Percentiles rank a stretch among this genome's conserved stretches.
phyloP scores from a whole-genome alignment of 1,140 invertebrate species.

The Metaphire vulgaris region DNA sequence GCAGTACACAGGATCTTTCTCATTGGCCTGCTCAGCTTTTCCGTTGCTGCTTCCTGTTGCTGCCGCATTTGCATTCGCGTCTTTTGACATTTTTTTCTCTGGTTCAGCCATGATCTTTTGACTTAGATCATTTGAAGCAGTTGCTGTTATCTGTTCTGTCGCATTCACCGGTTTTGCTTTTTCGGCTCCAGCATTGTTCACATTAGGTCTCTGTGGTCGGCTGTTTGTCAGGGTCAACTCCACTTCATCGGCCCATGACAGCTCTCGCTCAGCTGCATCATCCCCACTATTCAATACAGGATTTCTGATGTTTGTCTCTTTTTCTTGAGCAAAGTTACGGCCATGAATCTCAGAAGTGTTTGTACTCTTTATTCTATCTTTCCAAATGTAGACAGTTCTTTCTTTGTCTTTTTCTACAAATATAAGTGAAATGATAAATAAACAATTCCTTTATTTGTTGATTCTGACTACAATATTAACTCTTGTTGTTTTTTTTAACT shows the following conservation, averaged over 20 bases:
- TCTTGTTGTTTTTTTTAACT: background rate
- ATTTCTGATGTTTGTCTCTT: background rate
- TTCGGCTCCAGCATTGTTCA: background rate
- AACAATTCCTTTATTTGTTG: background rate
- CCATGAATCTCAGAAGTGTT: background rate
- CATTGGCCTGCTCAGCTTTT: too few species aligned
- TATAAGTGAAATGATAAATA: background rate
- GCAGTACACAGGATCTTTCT: background rate
- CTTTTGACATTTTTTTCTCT: background rate
- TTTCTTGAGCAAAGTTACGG: background rate
- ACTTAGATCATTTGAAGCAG: background rate
- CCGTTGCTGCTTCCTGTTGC: too few species aligned
- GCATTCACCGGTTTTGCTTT: background rate
- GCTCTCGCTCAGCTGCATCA: background rate
- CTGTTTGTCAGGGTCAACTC: background rate
- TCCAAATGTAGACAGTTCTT: background rate
- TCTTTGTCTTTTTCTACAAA: background rate
- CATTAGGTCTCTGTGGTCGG: background rate
- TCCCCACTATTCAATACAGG: background rate
- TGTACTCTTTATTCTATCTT: background rate
- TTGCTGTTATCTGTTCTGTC: background rate
- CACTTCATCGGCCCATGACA: background rate
- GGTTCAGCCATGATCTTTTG: background rate
- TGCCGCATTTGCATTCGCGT: background rate
- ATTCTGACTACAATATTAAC: background rate